A percentile compares a stretch with the other conserved stretches of the same genome.
Conservation (phyloP, 2,113 vertebrate genomes). For the Rhinichthys klamathensis region DNA sequence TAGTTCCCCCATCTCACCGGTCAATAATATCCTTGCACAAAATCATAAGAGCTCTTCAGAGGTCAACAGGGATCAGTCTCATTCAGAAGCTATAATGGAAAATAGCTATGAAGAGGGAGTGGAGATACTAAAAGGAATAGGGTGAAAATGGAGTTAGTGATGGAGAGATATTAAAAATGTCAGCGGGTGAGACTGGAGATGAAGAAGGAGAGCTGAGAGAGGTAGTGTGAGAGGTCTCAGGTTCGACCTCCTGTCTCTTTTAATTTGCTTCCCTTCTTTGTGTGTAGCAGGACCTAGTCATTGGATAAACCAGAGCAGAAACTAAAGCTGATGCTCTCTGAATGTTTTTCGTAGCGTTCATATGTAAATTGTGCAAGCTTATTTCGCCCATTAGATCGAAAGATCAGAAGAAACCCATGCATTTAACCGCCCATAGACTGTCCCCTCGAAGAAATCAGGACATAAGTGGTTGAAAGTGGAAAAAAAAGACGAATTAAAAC, state of each 20-base stretch:
- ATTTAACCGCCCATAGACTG: too few species aligned
- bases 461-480: too few species aligned
- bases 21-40: not conserved
- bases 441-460: too few species aligned
- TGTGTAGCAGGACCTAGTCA: not conserved
- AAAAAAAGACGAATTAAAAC: too few species aligned
- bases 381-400: too few species aligned
- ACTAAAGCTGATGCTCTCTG: too few species aligned
- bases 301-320: conserved; percentile 1
- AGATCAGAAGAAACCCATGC: too few species aligned
- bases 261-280: conserved; percentile 15
- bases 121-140: not conserved
- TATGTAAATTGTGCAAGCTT: too few species aligned
- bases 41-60: conserved; percentile 5
- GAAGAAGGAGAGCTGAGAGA: not conserved
- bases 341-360: too few species aligned
- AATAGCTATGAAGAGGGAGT: not conserved
- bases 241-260: conserved; percentile 13
- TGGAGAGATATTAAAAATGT: conserved; percentile 23
- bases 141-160: not conserved
- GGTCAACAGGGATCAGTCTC: not conserved
- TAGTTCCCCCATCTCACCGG: not conserved
- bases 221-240: not conserved
- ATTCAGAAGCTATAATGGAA: not conserved
- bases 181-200: conserved; percentile 5